Evolutionary conservation across 2,797 vertebrate species (phyloP), one percentile per base, ranked within the genome.

Genomic region (Danio jaintianensis): DNA sequence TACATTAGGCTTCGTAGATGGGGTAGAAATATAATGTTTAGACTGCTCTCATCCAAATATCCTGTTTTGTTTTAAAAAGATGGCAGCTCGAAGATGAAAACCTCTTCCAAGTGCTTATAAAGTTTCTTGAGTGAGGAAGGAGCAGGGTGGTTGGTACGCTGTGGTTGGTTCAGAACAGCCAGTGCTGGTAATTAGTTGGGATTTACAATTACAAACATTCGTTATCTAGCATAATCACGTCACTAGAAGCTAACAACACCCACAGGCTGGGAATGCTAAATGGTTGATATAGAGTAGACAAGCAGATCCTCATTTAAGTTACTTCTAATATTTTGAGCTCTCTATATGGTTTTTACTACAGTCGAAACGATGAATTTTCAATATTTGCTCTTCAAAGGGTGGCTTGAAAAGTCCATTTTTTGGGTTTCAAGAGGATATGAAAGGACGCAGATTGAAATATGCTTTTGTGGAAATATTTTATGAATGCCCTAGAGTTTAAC

Each of bases 91-190:
- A 78, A 48, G 53, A 62, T 70, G 36, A 70, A 48, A 48, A 20
- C 22, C 45, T 75, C 45, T 75, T 75, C 45, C 62, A 63, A 75
- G 72, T 63, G 58, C 45, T 50, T 6, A 15, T 50, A 75, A 75
- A 75, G 47, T 75, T 48, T 75, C 58, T 62, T 62, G 58, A 75
- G n/a, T 9, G 29, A 10, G 13, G 43, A 55, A 47, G 75, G 67
- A 66, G 45, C 22, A 7, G 20, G 50, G 48, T 45, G 74, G 50
- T 38, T 47, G 59, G 64, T 48, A 50, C 58, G 53, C 18, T 47
- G 75, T 38, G 75, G 64, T 78, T 68, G 36, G 64, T 61, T 22
- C 43, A 50, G 12, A 78, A 7, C n/a, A 9, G 40, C 4, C 42
- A 40, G 42, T 74, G 70, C 70, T 59, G 42, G 18, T 48, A 55